These are phyloP conservation scores for Nycticryphes semicollaris DNA, from an alignment of 2,113 vertebrate genomes.

Conservation along the genomic window DNA sequence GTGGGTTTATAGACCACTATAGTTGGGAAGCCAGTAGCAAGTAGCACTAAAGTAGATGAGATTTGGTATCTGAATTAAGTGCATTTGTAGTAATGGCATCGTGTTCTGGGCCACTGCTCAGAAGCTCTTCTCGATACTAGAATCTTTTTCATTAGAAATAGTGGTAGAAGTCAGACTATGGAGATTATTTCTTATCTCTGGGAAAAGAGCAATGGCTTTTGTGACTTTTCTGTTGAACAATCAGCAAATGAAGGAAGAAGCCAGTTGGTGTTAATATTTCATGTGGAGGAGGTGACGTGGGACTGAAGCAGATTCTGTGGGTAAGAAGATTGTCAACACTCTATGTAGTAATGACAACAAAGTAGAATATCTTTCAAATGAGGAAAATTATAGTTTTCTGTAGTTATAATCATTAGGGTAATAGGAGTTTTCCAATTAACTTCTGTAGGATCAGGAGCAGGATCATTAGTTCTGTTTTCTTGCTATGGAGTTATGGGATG, in stretches of 20 bases:
- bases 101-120: background rate
- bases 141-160: background rate
- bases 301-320: background rate
- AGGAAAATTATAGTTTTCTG: background rate
- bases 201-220: background rate
- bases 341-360: accelerated
- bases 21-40: background rate
- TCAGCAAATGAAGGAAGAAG: background rate
- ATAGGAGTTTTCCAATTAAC: background rate
- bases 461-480: background rate
- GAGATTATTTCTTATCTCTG: background rate
- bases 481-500: accelerated
- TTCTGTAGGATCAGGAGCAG: background rate
- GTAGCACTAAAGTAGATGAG: background rate
- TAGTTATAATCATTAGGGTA: background rate
- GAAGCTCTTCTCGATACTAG: background rate
- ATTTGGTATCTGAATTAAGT: background rate
- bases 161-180: background rate
- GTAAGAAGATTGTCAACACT: background rate
- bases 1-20: background rate
- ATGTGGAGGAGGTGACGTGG: background rate
- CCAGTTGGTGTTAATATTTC: background rate
- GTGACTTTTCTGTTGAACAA: background rate
- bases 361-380: background rate
- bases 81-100: background rate